Evolutionary conservation across 2,797 vertebrate species (phyloP).

Genomic region (Ceryle rudis): DNA sequence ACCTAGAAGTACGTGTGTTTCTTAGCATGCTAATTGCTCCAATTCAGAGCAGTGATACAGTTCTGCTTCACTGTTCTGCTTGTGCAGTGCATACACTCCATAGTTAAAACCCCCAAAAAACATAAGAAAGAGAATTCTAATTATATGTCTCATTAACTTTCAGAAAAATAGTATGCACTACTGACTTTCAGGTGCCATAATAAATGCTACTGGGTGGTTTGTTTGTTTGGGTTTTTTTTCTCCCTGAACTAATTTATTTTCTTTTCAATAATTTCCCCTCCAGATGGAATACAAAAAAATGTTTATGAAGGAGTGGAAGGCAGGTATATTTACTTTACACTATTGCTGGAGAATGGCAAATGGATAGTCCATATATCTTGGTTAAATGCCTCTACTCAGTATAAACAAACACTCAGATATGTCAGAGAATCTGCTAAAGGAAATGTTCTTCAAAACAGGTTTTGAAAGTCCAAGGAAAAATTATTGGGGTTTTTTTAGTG

Average conservation of each 20-base stretch:
- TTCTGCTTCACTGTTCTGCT: conserved; percentile 19
- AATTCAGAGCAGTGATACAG: neutral
- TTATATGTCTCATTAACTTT: conserved; percentile 56
- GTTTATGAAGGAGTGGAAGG: neutral
- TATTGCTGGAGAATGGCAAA: neutral
- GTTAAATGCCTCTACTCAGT: neutral
- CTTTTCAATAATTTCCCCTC: neutral
- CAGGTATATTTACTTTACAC: neutral
- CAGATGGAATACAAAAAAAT: neutral
- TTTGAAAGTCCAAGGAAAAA: neutral
- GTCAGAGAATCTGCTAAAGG: neutral
- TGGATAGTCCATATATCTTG: neutral
- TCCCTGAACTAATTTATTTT: neutral
- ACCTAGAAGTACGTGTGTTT: conserved; percentile 28
- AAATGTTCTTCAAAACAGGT: neutral
- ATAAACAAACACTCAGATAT: neutral
- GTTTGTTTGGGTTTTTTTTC: neutral
- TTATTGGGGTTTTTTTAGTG: neutral
- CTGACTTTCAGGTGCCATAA: neutral
- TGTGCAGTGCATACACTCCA: neutral
- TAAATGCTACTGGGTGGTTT: neutral
- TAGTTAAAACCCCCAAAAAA: neutral
- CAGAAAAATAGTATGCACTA: neutral
- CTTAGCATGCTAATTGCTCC: conserved; percentile 57
- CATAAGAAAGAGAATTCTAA: conserved; percentile 37